Conservation (phyloP, 2,888 invertebrate species). For the Harpalus rufipes region DNA sequence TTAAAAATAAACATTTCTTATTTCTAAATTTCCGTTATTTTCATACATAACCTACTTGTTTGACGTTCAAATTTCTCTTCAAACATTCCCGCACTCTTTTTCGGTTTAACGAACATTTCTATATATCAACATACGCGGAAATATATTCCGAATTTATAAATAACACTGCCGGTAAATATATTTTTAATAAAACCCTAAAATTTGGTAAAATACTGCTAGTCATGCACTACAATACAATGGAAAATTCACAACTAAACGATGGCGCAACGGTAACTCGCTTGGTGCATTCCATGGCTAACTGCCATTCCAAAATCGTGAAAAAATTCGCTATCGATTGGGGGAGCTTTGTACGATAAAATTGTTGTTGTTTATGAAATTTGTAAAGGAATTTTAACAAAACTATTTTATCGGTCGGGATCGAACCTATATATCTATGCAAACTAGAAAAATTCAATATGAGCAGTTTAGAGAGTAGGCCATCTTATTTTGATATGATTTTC, state of each 20-base stretch:
- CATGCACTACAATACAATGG: background rate
- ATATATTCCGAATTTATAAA: background rate
- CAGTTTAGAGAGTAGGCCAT: no score
- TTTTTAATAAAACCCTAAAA: background rate
- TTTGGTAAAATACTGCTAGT: background rate
- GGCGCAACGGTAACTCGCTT: constrained; percentile 1
- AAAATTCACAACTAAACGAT: background rate
- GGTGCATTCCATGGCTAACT: constrained; percentile 7
- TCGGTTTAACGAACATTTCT: background rate
- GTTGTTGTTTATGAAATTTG: background rate
- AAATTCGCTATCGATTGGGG: background rate
- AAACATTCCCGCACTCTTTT: background rate
- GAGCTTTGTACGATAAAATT: background rate
- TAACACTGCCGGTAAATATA: background rate
- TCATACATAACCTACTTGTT: no score
- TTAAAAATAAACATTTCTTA: no score
- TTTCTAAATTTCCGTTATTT: no score
- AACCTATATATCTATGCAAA: no score
- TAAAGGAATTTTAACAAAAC: background rate
- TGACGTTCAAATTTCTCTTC: no score
- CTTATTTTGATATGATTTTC: no score
- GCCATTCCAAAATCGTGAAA: background rate
- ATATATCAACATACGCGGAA: background rate
- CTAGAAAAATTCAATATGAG: no score
- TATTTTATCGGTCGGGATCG: no score